Evolutionary conservation across 2,113 vertebrate genomes (phyloP).

Genomic region (Megaceryle maxima): DNA sequence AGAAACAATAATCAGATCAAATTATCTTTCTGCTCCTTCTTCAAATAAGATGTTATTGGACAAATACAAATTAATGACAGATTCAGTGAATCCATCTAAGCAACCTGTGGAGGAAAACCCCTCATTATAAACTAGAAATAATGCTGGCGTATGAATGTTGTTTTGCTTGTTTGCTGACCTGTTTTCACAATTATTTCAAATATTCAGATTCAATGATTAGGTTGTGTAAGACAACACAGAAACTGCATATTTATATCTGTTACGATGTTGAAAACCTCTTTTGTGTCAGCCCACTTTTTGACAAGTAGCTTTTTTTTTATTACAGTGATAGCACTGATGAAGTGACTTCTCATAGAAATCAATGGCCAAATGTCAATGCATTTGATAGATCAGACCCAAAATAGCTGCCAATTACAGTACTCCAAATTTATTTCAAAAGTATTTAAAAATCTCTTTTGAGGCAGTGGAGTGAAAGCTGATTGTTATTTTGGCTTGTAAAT

Average conservation of each 20-base stretch:
- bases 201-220: background rate
- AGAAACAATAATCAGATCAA: background rate
- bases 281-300: background rate
- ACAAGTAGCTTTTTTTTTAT: background rate
- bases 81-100: background rate
- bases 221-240: background rate
- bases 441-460: background rate
- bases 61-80: background rate
- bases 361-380: constrained; percentile 9
- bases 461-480: background rate
- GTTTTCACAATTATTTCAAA: background rate
- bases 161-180: background rate
- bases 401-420: background rate
- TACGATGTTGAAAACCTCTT: background rate
- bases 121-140: background rate
- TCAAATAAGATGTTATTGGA: background rate
- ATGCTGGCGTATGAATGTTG: background rate
- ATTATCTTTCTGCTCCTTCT: background rate
- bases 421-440: background rate
- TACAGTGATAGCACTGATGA: background rate
- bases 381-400: constrained; percentile 20
- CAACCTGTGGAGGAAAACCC: background rate
- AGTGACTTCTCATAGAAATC: constrained; percentile 26
- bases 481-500: background rate
- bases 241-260: background rate